phyloP scores from a whole-genome alignment of 2,888 invertebrate genomes.

The Blastobasis adustella region DNA sequence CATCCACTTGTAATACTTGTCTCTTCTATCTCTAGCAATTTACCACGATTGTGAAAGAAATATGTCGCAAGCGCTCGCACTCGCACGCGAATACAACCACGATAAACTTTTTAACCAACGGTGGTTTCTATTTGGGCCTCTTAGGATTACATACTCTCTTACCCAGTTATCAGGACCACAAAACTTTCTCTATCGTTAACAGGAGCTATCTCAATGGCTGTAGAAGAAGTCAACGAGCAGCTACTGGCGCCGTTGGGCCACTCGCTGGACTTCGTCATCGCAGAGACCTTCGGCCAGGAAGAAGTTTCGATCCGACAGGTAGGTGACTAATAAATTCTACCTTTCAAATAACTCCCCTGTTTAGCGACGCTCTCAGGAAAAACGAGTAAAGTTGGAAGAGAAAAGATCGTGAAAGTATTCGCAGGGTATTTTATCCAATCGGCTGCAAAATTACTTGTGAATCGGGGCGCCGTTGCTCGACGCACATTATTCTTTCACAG shows the following conservation, averaged over 20 bases:
- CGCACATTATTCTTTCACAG: slow-evolving; percentile 47
- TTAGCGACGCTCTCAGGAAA: slow-evolving; percentile 10
- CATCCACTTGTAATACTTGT: too few species aligned
- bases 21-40: too few species aligned
- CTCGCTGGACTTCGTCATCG: slow-evolving; percentile 84
- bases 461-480: slow-evolving; percentile 31
- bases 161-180: too few species aligned
- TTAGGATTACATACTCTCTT: too few species aligned
- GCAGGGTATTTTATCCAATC: slow-evolving; percentile 37
- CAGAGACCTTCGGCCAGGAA: slow-evolving; percentile 94
- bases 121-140: too few species aligned
- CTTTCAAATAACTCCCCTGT: slow-evolving; percentile 5
- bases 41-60: too few species aligned
- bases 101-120: too few species aligned
- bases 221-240: slow-evolving; percentile 85
- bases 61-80: too few species aligned
- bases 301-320: slow-evolving; percentile 85
- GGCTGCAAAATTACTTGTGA: slow-evolving; percentile 38
- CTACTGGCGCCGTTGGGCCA: slow-evolving; percentile 79
- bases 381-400: slow-evolving; percentile 7
- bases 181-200: too few species aligned
- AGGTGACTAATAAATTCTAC: slow-evolving; percentile 5
- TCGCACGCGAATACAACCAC: too few species aligned
- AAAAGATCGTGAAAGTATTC: slow-evolving; percentile 18
- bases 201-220: slow-evolving; percentile 91